Conservation (phyloP, 2,888 invertebrate genomes). For the Lomographa bimaculata region DNA sequence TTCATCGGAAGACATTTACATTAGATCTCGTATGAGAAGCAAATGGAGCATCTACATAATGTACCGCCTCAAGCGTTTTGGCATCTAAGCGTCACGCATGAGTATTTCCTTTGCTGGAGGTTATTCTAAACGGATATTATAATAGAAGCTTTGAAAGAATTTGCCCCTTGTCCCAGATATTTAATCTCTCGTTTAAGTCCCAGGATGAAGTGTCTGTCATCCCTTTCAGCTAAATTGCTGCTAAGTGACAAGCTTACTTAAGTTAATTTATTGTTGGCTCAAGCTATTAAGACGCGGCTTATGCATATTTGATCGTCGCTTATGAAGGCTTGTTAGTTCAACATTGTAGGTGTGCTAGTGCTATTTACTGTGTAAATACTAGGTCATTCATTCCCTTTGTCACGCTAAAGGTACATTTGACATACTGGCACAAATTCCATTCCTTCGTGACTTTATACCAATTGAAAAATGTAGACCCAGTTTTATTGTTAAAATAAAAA, state of each 20-base stretch:
- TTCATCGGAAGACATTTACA: no score
- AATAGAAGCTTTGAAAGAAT: slow-evolving; percentile 4
- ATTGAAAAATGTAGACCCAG: slow-evolving; percentile 8
- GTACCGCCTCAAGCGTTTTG: no score
- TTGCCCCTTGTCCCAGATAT: slow-evolving; percentile 12
- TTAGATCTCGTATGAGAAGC: no score
- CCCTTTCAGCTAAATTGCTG: slow-evolving; percentile 18
- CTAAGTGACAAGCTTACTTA: slow-evolving; percentile 25
- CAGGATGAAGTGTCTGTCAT: slow-evolving; percentile 14
- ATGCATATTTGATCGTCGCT: slow-evolving; percentile 29
- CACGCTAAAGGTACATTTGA: slow-evolving; percentile 55
- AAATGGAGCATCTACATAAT: no score
- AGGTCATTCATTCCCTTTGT: slow-evolving; percentile 41
- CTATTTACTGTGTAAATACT: slow-evolving; percentile 43
- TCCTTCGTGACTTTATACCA: slow-evolving; percentile 43
- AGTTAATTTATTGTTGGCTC: slow-evolving; percentile 25
- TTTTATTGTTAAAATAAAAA: slow-evolving; percentile 7
- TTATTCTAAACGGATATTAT: slow-evolving; percentile 4
- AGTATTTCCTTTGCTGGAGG: no score
- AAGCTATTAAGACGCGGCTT: slow-evolving; percentile 15
- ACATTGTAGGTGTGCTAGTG: slow-evolving; percentile 25
- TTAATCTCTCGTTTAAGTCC: slow-evolving; percentile 17
- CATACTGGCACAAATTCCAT: slow-evolving; percentile 57
- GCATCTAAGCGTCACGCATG: no score
- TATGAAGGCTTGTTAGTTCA: slow-evolving; percentile 25